Percentiles rank a stretch among this genome's conserved stretches.
Conservation (phyloP, 2,888 invertebrate genomes). For the Rosalia funebris region DNA sequence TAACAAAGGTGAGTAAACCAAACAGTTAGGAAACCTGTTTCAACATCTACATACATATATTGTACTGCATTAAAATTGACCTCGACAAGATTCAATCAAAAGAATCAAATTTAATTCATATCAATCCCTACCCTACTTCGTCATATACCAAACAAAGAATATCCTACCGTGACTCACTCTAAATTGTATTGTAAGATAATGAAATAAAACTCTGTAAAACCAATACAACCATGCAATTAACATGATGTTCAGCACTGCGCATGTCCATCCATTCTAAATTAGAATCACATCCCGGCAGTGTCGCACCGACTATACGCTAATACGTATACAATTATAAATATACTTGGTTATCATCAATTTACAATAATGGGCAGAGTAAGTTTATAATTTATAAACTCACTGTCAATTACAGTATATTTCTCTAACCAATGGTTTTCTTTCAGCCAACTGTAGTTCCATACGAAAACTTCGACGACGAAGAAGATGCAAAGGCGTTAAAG, state of each 20-base stretch:
- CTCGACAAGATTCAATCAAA: not conserved
- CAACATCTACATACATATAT: not conserved
- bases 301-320: not conserved
- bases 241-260: too few relatives aligned
- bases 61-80: not conserved
- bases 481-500: conserved; percentile 58
- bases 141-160: not conserved
- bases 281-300: not conserved
- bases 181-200: too few relatives aligned
- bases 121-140: not conserved
- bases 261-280: conserved; percentile 13
- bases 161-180: conserved; percentile 1
- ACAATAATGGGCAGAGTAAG: conserved; percentile 15
- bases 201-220: too few relatives aligned
- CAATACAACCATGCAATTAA: too few relatives aligned
- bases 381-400: not conserved
- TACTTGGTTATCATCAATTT: not conserved
- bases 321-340: conserved; percentile 6
- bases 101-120: not conserved
- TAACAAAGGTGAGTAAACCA: too few relatives aligned
- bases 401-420: not conserved
- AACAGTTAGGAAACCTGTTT: too few relatives aligned
- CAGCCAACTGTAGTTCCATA: conserved; percentile 47
- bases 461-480: conserved; percentile 55
- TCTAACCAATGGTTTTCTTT: too few relatives aligned